Conservation (phyloP, 2,888 invertebrate species). For the Parnassius mnemosyne region DNA sequence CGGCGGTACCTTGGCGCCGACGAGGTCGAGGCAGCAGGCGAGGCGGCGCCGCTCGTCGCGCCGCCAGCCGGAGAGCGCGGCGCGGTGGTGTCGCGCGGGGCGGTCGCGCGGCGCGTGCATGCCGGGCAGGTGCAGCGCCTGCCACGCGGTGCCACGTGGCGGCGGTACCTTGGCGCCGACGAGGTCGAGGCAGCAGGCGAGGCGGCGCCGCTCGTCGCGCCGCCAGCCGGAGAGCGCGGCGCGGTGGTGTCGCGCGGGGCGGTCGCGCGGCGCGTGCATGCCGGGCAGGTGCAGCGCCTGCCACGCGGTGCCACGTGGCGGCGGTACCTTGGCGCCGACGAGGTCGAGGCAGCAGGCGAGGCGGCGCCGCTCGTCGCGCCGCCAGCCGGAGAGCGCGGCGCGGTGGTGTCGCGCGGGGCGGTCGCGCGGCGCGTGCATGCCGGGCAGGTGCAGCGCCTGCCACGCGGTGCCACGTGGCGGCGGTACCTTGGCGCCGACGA, state of each 20-base stretch:
- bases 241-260: slow-evolving; percentile 88
- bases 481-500: slow-evolving; percentile 90
- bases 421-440: slow-evolving; percentile 81
- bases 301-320: slow-evolving; percentile 88
- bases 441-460: slow-evolving; percentile 74
- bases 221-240: slow-evolving; percentile 85
- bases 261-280: slow-evolving; percentile 83
- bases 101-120: no score
- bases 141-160: neutral
- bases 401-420: slow-evolving; percentile 79
- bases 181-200: slow-evolving; percentile 66
- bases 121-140: no score
- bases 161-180: slow-evolving; percentile 89
- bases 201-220: slow-evolving; percentile 80
- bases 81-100: no score
- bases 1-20: no score
- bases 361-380: slow-evolving; percentile 80
- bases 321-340: slow-evolving; percentile 87
- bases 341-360: slow-evolving; percentile 56
- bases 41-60: no score
- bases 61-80: no score
- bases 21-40: no score
- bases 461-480: slow-evolving; percentile 39
- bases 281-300: slow-evolving; percentile 89
- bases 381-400: slow-evolving; percentile 2